Evolutionary conservation across 2,113 vertebrate species (phyloP).

Genomic region (Burhinus oedicnemus): DNA sequence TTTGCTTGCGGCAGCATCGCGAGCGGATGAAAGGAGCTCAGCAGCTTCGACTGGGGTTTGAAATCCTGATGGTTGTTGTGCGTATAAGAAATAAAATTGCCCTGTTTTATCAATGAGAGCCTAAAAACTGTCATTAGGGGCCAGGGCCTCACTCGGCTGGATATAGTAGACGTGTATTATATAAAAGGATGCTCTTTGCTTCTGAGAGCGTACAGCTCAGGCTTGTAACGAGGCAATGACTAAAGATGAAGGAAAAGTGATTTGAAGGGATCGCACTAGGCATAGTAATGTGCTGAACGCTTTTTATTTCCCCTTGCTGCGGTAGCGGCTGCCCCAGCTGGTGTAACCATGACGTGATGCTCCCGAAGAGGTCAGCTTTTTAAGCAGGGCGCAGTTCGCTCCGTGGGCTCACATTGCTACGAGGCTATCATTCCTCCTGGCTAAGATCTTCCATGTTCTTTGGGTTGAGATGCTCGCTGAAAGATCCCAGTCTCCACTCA

Average conservation of each 20-base stretch:
- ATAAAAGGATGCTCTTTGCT: background rate
- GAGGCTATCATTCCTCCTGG: accelerated
- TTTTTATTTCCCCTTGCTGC: background rate
- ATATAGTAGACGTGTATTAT: accelerated
- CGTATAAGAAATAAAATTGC: accelerated
- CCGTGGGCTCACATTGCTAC: accelerated
- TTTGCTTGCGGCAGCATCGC: background rate
- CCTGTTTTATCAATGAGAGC: background rate
- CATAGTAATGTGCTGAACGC: background rate
- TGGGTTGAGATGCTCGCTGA: background rate
- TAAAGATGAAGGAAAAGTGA: background rate
- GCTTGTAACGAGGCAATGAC: background rate
- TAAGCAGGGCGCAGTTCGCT: background rate
- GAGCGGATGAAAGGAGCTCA: background rate
- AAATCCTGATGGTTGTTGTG: background rate
- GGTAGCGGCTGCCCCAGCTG: background rate
- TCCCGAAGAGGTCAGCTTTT: background rate
- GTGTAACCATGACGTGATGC: accelerated
- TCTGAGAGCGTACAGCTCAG: accelerated
- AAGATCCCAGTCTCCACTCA: background rate
- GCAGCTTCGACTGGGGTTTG: background rate
- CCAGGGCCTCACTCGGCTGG: background rate
- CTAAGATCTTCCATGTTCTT: background rate
- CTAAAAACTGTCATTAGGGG: background rate
- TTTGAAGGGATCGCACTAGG: background rate